A percentile compares a stretch with the other conserved stretches of the same genome.
These are phyloP conservation scores for Euglossa dilemma DNA, from an alignment of 1,140 invertebrate species.

Conservation along the genomic window DNA sequence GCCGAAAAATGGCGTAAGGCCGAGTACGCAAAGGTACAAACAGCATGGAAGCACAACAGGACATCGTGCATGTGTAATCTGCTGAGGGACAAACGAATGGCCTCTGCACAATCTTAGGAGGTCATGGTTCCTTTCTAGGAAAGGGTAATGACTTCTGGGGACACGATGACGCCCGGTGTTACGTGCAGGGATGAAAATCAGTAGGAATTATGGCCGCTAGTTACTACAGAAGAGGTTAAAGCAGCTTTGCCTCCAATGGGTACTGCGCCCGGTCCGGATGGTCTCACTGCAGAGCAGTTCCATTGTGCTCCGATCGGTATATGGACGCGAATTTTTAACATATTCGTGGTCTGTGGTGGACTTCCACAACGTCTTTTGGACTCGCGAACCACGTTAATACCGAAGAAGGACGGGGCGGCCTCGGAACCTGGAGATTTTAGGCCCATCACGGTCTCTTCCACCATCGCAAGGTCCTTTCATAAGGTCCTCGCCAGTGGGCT, in stretches of 20 bases:
- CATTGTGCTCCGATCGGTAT: not conserved
- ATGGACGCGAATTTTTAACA: slow-evolving; percentile 42
- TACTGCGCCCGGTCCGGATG: slow-evolving; percentile 50
- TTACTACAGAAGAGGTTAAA: not conserved
- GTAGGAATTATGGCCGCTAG: not conserved
- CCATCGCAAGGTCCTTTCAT: slow-evolving; percentile 69
- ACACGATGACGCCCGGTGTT: not conserved
- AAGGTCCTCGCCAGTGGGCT: slow-evolving; percentile 70
- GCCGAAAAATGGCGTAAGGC: too few species aligned
- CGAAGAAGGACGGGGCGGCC: slow-evolving; percentile 66
- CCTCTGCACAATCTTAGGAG: too few species aligned
- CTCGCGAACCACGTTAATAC: not conserved
- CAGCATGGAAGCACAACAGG: too few species aligned
- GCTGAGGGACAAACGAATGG: too few species aligned
- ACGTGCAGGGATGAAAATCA: too few species aligned
- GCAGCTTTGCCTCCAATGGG: not conserved
- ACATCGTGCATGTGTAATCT: too few species aligned
- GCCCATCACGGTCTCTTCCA: slow-evolving; percentile 76
- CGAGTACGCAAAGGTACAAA: too few species aligned
- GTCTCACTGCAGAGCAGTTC: not conserved
- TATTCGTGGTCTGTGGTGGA: slow-evolving; percentile 5
- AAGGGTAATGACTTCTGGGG: not conserved
- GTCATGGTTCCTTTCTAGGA: not conserved
- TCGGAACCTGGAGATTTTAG: slow-evolving; percentile 68
- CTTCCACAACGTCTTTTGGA: not conserved